These are phyloP conservation scores for Toxonevra muliebris DNA, from an alignment of 2,888 invertebrate species.

Conservation along the genomic window DNA sequence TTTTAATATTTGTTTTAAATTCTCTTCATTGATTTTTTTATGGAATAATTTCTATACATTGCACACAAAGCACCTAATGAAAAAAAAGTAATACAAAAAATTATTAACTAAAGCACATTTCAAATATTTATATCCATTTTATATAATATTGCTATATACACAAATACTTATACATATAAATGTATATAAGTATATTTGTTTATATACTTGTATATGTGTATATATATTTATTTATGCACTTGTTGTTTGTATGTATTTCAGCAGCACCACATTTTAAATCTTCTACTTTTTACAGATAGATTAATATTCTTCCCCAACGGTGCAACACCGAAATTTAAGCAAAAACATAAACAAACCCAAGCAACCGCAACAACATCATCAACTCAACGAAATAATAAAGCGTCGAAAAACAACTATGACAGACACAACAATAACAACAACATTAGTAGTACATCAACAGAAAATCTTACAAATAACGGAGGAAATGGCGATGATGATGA, in stretches of 20 bases:
- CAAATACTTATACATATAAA: slow-evolving; percentile 31
- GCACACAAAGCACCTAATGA: slow-evolving; percentile 23
- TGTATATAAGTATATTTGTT: slow-evolving; percentile 23
- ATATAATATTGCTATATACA: slow-evolving; percentile 49
- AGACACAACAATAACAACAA: slow-evolving; percentile 32
- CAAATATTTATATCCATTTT: no score
- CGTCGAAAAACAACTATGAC: slow-evolving; percentile 18
- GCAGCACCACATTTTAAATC: slow-evolving; percentile 42
- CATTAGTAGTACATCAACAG: slow-evolving; percentile 32
- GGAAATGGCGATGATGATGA: slow-evolving; percentile 44
- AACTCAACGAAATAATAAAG: slow-evolving; percentile 30
- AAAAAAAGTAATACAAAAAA: no score
- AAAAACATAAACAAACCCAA: slow-evolving; percentile 48
- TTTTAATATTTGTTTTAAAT: no score
- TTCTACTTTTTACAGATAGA: slow-evolving; percentile 55
- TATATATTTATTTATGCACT: no score
- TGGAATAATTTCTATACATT: no score
- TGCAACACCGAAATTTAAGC: slow-evolving; percentile 56
- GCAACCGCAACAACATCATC: slow-evolving; percentile 38
- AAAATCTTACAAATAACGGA: slow-evolving; percentile 51
- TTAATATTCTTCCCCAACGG: slow-evolving; percentile 61
- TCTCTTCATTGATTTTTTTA: no score
- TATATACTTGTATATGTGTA: slow-evolving; percentile 24
- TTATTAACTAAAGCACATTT: no score
- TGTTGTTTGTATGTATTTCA: slow-evolving; percentile 15